phyloP scores from a whole-genome alignment of 2,113 vertebrate species.

The Ivindomyrus marchei region DNA sequence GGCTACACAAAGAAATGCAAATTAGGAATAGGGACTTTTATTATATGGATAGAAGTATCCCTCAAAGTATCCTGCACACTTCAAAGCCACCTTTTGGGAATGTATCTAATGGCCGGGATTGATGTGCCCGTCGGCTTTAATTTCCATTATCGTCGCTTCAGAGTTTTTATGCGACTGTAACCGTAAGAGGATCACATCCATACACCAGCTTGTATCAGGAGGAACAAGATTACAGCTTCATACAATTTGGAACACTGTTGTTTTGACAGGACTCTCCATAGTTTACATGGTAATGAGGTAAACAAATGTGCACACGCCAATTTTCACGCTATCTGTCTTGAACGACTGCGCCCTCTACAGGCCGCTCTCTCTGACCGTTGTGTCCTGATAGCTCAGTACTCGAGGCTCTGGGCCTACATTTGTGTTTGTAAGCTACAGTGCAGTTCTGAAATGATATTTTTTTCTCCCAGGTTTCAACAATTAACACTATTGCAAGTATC shows the following conservation, averaged over 20 bases:
- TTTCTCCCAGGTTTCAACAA: not conserved
- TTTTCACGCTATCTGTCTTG: not conserved
- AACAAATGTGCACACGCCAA: not conserved
- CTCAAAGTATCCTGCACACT: not conserved
- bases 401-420: not conserved
- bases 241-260: not conserved
- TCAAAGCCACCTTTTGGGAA: slow-evolving; percentile 1
- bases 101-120: not conserved
- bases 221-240: not conserved
- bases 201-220: not conserved
- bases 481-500: not conserved
- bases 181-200: not conserved
- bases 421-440: not conserved
- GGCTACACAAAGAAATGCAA: not conserved
- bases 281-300: not conserved
- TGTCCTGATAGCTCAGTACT: not conserved
- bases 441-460: not conserved
- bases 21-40: not conserved
- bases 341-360: not conserved
- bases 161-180: not conserved
- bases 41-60: not conserved
- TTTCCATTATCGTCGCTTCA: not conserved
- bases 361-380: not conserved
- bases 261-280: slow-evolving; percentile 1
- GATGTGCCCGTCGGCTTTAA: not conserved